Percentiles rank a stretch among this genome's conserved stretches.
These are phyloP conservation scores for Gulo gulo DNA, from an alignment of 2,113 vertebrate genomes.

Conservation along the genomic window DNA sequence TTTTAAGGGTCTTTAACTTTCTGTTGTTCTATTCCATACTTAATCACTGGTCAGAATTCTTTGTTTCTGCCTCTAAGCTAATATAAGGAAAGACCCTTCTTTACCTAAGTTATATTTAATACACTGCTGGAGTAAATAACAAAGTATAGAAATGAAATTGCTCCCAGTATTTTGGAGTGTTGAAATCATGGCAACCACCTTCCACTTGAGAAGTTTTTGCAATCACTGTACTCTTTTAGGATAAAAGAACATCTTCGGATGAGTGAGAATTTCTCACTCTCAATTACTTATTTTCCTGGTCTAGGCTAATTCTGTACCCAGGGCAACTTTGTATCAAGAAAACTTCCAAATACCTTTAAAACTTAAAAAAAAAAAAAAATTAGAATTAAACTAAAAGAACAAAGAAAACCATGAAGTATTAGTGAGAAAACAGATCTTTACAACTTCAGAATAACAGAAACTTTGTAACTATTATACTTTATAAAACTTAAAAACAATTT, in stretches of 20 bases:
- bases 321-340: not conserved
- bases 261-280: not conserved
- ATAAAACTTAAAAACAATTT: conserved; percentile 7
- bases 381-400: conserved; percentile 6
- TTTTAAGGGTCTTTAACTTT: not conserved
- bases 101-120: not conserved
- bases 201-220: not conserved
- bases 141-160: not conserved
- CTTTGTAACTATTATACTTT: not conserved
- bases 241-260: not conserved
- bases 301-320: not conserved
- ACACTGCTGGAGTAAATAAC: not conserved
- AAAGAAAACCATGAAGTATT: not conserved
- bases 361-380: not conserved
- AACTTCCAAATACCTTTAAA: not conserved
- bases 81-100: not conserved
- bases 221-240: not conserved
- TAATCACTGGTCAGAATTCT: not conserved
- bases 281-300: not conserved
- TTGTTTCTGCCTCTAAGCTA: not conserved
- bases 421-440: not conserved
- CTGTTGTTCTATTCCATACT: not conserved
- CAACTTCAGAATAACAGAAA: not conserved
- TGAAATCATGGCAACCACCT: not conserved
- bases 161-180: not conserved